Evolutionary conservation across 2,888 invertebrate genomes (phyloP).

Genomic region (Gymnocheta viridis): DNA sequence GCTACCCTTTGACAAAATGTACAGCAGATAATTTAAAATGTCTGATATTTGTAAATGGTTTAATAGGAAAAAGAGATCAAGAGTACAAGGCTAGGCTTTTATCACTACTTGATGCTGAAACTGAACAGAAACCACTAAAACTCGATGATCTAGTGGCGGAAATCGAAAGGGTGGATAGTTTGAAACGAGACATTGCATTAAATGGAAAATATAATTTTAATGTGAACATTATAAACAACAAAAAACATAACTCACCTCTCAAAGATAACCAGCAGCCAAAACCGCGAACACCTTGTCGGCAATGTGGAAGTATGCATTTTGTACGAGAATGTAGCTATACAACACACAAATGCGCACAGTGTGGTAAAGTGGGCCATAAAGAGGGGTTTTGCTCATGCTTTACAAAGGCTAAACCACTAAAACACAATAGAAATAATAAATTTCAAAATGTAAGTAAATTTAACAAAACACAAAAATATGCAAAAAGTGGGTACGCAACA

Average conservation of each 20-base stretch:
- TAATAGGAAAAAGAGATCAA: slow-evolving; percentile 30
- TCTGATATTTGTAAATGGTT: slow-evolving; percentile 43
- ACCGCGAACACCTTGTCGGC: slow-evolving; percentile 58
- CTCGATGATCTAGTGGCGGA: slow-evolving; percentile 32
- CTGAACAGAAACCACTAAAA: not conserved
- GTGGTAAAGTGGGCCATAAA: slow-evolving; percentile 53
- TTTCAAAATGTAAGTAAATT: not conserved
- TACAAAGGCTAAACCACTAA: not conserved
- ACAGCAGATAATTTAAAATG: slow-evolving; percentile 52
- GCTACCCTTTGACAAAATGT: too few relatives aligned
- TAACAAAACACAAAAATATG: too few relatives aligned
- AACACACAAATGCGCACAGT: slow-evolving; percentile 54
- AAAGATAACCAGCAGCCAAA: not conserved
- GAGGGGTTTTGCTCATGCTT: too few relatives aligned
- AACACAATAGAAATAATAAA: not conserved
- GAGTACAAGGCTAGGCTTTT: slow-evolving; percentile 45
- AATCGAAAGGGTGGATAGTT: slow-evolving; percentile 13
- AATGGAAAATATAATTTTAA: slow-evolving; percentile 1
- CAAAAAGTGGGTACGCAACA: slow-evolving; percentile 8
- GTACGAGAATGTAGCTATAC: slow-evolving; percentile 46
- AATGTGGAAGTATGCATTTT: slow-evolving; percentile 65
- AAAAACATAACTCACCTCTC: too few relatives aligned
- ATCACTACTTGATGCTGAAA: slow-evolving; percentile 31
- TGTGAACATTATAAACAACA: not conserved
- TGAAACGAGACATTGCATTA: not conserved